Base-by-base conservation (phyloP, 2,888 invertebrate species). In the Drosophila birchii region DNA sequence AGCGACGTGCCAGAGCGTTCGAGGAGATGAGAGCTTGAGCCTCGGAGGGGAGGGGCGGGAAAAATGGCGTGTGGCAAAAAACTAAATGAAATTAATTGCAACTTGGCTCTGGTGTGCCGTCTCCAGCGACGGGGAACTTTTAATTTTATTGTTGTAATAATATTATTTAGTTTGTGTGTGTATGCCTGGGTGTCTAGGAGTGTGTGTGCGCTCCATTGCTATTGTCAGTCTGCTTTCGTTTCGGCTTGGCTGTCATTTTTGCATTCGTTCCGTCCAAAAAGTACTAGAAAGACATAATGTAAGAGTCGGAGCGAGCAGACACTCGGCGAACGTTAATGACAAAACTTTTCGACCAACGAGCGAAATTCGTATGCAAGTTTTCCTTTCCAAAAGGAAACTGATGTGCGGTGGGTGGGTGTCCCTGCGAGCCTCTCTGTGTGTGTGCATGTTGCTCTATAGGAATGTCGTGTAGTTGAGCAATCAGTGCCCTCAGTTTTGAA, bases 81-180 rank as follows among this genome's bases (percentile, higher is more conserved):
- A 83, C 81, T 81, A 86, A 86, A 88, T 83, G 79, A 89, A 89
- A 89, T 87, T 87, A 87, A 87, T 87, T 87, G 86, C 88, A 82
- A 78, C 86, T 78, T 79, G 83, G 74, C 54, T 38, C 54, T 53
- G 53, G 7, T 53, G 53, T 26, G 26, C 36, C 36, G 36, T 36
- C 53, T 53, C 53, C 53, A 41, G 49, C 38, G 51, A 64, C 63
- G 72, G 60, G 53, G 63, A 83, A 83, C 81, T 83, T 83, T 83
- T 83, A 86, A 83, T 83, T 83, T 83, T 83, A 83, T 83, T 83
- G 87, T 81, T 83, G 83, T 84, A 86, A 83, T 86, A 86, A 83
- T 84, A 86, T 83, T 83, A 83, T 83, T 83, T 86, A 76, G 86
- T 83, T 86, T 77, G 59, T 59, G 44, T 61, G 58, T 62, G 44